Base-by-base conservation (phyloP, 2,113 vertebrate genomes). In the Tragulus kanchil region DNA sequence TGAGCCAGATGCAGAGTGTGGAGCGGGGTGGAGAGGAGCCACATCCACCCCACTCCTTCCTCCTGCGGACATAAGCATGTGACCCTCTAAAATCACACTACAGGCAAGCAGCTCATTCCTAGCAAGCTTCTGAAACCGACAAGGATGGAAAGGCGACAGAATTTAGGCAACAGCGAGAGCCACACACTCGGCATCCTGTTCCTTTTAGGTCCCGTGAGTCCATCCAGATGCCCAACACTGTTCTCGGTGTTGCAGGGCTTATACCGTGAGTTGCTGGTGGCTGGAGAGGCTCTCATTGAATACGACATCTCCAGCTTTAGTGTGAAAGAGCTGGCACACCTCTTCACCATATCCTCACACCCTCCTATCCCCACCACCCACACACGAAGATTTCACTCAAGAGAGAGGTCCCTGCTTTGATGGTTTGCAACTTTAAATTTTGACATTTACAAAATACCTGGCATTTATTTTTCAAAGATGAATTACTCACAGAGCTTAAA, bases 381-480 rank as follows among this genome's bases (percentile, higher is more conserved):
- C 48, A n/a, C 61, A 93, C 56, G 4, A 85, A 48, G 89, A 77
- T 31, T 19, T n/a, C 59, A 88, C 26, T 19, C 78, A 79, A 59
- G 25, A 26, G 28, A 89, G 16, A 54, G 26, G 48, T 75, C 93
- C 93, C n/a, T 89, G 36, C 36, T 88, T 84, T 67, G 11, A 28
- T 52, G 48, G 56, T 64, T 93, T 78, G 79, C 19, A 56, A 17
- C 82, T 85, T 86, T 89, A 90, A 71, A 58, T 89, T 48, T 78
- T 93, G 50, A 83, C 85, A 83, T 93, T 93, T 28, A 89, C 45
- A 64, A 71, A 94, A 89, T 28, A 90, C 16, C 16, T 59, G 59
- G 0, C 56, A 93, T 77, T 85, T 96, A 93, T 77, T 85, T 96
- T 31, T 45, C 84, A 79, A 95, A 96, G 62, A 92, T 59, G 23